These are phyloP conservation scores for Megalopta genalis DNA, from an alignment of 1,140 invertebrate species.

Conservation along the genomic window DNA sequence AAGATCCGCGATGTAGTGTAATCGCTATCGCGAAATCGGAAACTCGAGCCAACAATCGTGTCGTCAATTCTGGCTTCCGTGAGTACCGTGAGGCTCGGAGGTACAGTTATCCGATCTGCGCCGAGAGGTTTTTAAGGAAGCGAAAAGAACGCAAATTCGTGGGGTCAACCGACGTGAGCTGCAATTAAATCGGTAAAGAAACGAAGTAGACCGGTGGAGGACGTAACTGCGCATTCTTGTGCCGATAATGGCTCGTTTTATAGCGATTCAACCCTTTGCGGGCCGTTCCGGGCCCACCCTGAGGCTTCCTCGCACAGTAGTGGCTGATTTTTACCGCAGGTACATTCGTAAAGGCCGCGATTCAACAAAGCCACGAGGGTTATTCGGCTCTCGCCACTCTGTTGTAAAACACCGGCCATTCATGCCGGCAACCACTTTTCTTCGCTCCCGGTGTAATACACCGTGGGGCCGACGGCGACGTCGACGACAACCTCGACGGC, in stretches of 20 bases:
- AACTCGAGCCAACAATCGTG: too few relatives aligned
- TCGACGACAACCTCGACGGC: too few relatives aligned
- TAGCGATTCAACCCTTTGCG: constrained; percentile 57
- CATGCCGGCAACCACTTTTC: constrained; percentile 68
- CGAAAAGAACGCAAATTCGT: background rate
- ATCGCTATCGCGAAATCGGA: too few relatives aligned
- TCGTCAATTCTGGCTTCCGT: too few relatives aligned
- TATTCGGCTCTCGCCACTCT: constrained; percentile 65
- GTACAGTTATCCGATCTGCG: background rate
- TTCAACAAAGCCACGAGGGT: constrained; percentile 63
- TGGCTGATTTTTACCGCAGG: constrained; percentile 58
- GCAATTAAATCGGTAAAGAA: constrained; percentile 11
- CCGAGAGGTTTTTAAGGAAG: background rate
- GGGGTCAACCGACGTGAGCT: too few relatives aligned
- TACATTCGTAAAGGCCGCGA: constrained; percentile 40
- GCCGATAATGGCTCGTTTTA: constrained; percentile 57
- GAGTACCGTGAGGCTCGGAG: too few relatives aligned
- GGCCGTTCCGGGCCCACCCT: background rate
- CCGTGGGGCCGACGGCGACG: constrained; percentile 8
- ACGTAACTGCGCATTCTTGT: constrained; percentile 11
- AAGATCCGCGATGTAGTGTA: too few relatives aligned
- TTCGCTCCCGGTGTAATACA: constrained; percentile 62
- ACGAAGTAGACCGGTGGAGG: background rate
- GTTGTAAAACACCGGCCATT: constrained; percentile 75
- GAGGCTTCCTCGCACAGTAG: constrained; percentile 12